phyloP scores from a whole-genome alignment of 2,888 invertebrate species.

The Melikaiella ostensackeni region DNA sequence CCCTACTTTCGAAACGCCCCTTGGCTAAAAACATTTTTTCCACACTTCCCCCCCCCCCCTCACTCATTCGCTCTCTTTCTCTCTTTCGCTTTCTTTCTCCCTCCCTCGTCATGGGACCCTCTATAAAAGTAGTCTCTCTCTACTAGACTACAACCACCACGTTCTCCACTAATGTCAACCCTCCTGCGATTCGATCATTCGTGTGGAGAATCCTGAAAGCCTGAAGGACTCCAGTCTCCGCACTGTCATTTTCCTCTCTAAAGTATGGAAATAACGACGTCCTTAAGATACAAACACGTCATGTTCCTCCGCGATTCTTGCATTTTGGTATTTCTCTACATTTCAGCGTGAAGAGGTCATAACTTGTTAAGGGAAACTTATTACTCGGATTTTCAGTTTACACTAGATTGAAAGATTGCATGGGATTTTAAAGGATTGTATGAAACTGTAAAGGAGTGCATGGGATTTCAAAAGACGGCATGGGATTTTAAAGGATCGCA shows the following conservation, averaged over 20 bases:
- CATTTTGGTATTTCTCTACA: background rate
- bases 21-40: conserved; percentile 34
- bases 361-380: too few relatives aligned
- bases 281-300: background rate
- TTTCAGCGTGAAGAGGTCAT: too few relatives aligned
- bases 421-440: too few relatives aligned
- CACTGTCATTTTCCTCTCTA: conserved; percentile 17
- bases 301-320: background rate
- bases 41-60: conserved; percentile 21
- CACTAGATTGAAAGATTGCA: too few relatives aligned
- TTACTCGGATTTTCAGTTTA: too few relatives aligned
- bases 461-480: too few relatives aligned
- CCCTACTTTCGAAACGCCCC: conserved; percentile 61
- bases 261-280: conserved; percentile 32
- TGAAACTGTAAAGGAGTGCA: too few relatives aligned
- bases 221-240: background rate
- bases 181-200: conserved; percentile 2
- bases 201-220: conserved; percentile 7
- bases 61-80: background rate
- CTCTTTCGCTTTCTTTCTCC: conserved; percentile 38
- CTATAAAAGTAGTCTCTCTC: conserved; percentile 17
- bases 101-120: conserved; percentile 23
- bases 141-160: conserved; percentile 9
- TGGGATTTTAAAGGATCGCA: too few relatives aligned
- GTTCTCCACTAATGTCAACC: conserved; percentile 20